Percentiles rank a stretch among this genome's conserved stretches.
phyloP scores from a whole-genome alignment of 1,140 invertebrate genomes.

The Drosophila athabasca region DNA sequence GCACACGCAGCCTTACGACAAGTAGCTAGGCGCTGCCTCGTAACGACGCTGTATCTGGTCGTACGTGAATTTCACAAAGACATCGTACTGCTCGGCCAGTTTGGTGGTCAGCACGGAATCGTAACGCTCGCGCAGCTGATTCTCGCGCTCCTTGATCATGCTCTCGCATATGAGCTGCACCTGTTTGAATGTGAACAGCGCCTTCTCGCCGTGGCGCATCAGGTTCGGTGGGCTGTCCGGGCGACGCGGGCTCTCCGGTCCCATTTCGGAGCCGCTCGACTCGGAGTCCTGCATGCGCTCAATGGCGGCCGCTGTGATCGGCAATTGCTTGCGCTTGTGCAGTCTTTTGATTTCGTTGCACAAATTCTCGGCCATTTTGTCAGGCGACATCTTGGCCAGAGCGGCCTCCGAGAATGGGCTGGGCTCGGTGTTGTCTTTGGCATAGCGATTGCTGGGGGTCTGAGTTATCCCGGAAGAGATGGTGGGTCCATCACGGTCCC shows the following conservation, averaged over 20 bases:
- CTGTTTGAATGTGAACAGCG: slow-evolving; percentile 97
- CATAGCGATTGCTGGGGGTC: slow-evolving; percentile 78
- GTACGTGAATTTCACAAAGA: slow-evolving; percentile 98
- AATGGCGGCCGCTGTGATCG: slow-evolving; percentile 85
- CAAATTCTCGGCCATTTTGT: slow-evolving; percentile 96
- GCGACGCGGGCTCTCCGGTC: slow-evolving; percentile 85
- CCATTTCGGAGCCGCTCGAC: slow-evolving; percentile 84
- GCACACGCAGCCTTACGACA: slow-evolving; percentile 62
- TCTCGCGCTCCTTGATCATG: slow-evolving; percentile 96
- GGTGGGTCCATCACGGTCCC: slow-evolving; percentile 53
- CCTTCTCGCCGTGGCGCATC: slow-evolving; percentile 88
- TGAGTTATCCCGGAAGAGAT: slow-evolving; percentile 65
- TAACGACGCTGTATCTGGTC: slow-evolving; percentile 97
- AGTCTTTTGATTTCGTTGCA: slow-evolving; percentile 95
- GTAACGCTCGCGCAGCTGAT: slow-evolving; percentile 95
- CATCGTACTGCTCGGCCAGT: slow-evolving; percentile 98
- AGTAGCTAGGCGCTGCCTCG: slow-evolving; percentile 89
- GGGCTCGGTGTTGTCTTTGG: slow-evolving; percentile 84
- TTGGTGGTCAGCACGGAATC: slow-evolving; percentile 95
- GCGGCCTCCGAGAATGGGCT: slow-evolving; percentile 91
- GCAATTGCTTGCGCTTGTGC: slow-evolving; percentile 93
- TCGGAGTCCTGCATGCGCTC: slow-evolving; percentile 85
- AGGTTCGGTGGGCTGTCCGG: slow-evolving; percentile 85
- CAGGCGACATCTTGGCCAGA: slow-evolving; percentile 92
- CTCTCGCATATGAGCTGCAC: slow-evolving; percentile 97